A percentile compares a stretch with the other conserved stretches of the same genome.
phyloP scores from a whole-genome alignment of 2,888 invertebrate genomes.

The Polylopha cassiicola region DNA sequence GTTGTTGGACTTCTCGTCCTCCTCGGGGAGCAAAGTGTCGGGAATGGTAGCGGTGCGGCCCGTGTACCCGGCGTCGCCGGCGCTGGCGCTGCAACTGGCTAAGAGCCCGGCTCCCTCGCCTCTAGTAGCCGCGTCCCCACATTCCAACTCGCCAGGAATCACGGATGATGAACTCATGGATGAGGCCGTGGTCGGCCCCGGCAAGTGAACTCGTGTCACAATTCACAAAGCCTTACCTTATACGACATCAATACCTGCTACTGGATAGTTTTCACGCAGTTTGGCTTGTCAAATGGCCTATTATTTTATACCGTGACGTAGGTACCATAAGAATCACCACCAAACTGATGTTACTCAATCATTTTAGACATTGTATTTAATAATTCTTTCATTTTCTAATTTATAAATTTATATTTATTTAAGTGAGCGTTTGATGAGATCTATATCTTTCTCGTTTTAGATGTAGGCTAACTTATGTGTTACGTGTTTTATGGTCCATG shows the following conservation, averaged over 20 bases:
- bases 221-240: background rate
- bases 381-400: conserved; percentile 21
- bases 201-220: conserved; percentile 76
- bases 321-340: background rate
- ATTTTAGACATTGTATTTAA: conserved; percentile 11
- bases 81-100: conserved; percentile 85
- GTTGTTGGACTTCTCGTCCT: conserved; percentile 80
- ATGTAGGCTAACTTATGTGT: conserved; percentile 25
- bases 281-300: too few species aligned
- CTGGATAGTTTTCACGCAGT: background rate
- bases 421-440: conserved; percentile 14
- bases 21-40: conserved; percentile 75
- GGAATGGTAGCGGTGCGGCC: conserved; percentile 75
- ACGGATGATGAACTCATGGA: conserved; percentile 95
- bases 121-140: conserved; percentile 80
- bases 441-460: conserved; percentile 20
- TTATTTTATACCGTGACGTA: too few species aligned
- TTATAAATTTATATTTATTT: conserved; percentile 24
- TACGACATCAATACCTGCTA: background rate
- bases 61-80: conserved; percentile 80
- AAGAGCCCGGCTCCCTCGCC: conserved; percentile 87
- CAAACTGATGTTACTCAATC: conserved; percentile 9
- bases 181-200: conserved; percentile 87
- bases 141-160: conserved; percentile 86
- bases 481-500: conserved; percentile 22